phyloP scores from a whole-genome alignment of 2,888 invertebrate species.

The Vandiemenella viatica region DNA sequence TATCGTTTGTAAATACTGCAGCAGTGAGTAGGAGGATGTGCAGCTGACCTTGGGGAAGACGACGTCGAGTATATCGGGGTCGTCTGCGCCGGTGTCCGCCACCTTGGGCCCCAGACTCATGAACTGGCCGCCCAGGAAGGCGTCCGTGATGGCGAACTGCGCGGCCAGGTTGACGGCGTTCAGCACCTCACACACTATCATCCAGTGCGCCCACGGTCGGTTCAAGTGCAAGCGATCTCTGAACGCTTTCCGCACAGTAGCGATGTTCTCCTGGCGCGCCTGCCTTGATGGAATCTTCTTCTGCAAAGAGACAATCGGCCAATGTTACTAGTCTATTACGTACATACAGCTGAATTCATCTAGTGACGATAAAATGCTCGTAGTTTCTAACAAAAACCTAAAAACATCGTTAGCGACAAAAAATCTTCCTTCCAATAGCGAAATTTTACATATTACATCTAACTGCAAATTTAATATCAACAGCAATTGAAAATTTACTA shows the following conservation, averaged over 20 bases:
- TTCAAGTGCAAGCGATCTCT: slow-evolving; percentile 10
- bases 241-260: slow-evolving; percentile 8
- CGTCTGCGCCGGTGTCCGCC: neutral
- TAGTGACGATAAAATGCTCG: too few relatives aligned
- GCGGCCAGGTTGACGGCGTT: slow-evolving; percentile 13
- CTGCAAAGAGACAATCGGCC: too few relatives aligned
- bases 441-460: too few relatives aligned
- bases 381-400: too few relatives aligned
- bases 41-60: slow-evolving; percentile 21
- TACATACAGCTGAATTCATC: too few relatives aligned
- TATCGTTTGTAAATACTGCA: too few relatives aligned
- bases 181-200: slow-evolving; percentile 13
- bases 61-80: slow-evolving; percentile 14
- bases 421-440: too few relatives aligned
- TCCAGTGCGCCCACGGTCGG: slow-evolving; percentile 11
- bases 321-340: too few relatives aligned
- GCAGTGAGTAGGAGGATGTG: too few relatives aligned
- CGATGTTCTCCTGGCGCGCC: slow-evolving; percentile 5
- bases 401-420: too few relatives aligned
- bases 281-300: slow-evolving; percentile 7
- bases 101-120: slow-evolving; percentile 7
- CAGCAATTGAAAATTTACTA: too few relatives aligned
- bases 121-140: slow-evolving; percentile 15
- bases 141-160: slow-evolving; percentile 11
- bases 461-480: too few relatives aligned